Evolutionary conservation across 2,888 invertebrate species (phyloP), one percentile per base, ranked within the genome.

Genomic region (Epirrita christyi): DNA sequence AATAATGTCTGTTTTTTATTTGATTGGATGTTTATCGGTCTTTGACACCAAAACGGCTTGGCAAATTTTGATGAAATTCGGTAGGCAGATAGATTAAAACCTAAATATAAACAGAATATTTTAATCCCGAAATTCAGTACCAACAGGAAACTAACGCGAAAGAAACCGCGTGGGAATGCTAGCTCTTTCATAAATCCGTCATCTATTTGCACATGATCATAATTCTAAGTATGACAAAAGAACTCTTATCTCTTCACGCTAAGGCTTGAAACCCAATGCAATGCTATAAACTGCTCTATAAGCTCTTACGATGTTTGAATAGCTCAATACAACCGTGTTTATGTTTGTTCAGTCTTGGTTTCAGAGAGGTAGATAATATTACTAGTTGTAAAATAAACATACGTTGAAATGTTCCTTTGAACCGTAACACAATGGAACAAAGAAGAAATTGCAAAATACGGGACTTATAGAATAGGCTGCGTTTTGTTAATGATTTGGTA

Each of bases 291-390:
- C 46, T 41, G 57, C 47, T 75, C 64, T 72, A 74, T 73, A 73
- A 75, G 73, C 77, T 72, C 77, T 76, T 70, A 71, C 69, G 70
- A 66, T 78, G 76, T 80, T 80, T 80, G 81, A 76, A 77, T 77
- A 79, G 73, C 73, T 72, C 76, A 71, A 76, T 78, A 72, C 72
- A 63, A 67, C 72, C 67, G 58, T 77, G 76, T 78, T 78, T 78
- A 72, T 76, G 75, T 80, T 78, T 75, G 72, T 66, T 67, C 63
- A 70, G 71, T 67, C 66, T 70, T 62, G 71, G 64, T 64, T 63
- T 45, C 64, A 72, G 70, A 59, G 71, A 72, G 70, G 71, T 62
- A 67, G 70, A 64, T 69, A 73, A 73, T 76, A 71, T 21, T 75
- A 32, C 8, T 70, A 63, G 71, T 66, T 63, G 68, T 68, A 72